These are phyloP conservation scores for Ephestia elutella DNA, from an alignment of 1,140 invertebrate species.

Conservation along the genomic window DNA sequence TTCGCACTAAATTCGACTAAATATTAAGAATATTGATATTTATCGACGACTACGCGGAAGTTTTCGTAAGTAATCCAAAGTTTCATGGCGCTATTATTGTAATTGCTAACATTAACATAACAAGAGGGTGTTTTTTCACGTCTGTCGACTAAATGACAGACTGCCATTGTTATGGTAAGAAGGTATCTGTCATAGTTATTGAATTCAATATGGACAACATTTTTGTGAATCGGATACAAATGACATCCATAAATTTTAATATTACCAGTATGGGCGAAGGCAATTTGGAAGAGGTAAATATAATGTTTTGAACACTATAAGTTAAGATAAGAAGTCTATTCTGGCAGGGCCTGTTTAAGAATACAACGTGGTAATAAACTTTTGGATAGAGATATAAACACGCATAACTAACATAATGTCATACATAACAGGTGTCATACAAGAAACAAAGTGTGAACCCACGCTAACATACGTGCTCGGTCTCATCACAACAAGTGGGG, in stretches of 20 bases:
- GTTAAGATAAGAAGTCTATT: neutral
- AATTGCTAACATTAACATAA: constrained; percentile 30
- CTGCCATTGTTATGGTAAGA: constrained; percentile 41
- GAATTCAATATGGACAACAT: constrained; percentile 24
- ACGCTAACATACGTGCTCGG: constrained; percentile 27
- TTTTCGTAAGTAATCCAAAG: neutral
- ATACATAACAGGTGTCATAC: constrained; percentile 26
- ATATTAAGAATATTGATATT: neutral
- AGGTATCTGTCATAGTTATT: constrained; percentile 40
- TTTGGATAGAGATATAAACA: constrained; percentile 20
- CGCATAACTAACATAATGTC: neutral
- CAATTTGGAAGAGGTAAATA: constrained; percentile 6
- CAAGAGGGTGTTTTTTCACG: constrained; percentile 33
- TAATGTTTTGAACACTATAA: constrained; percentile 2
- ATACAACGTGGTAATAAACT: constrained; percentile 20
- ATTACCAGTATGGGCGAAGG: constrained; percentile 6
- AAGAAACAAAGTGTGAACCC: constrained; percentile 22
- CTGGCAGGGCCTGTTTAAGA: neutral
- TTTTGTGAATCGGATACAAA: constrained; percentile 24
- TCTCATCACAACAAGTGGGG: constrained; percentile 21
- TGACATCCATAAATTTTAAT: constrained; percentile 20
- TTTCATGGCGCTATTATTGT: neutral
- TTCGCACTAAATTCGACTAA: neutral
- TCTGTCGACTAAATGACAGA: constrained; percentile 29
- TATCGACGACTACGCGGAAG: neutral